phyloP scores from a whole-genome alignment of 2,113 vertebrate genomes.

The Motacilla tschutschensis region DNA sequence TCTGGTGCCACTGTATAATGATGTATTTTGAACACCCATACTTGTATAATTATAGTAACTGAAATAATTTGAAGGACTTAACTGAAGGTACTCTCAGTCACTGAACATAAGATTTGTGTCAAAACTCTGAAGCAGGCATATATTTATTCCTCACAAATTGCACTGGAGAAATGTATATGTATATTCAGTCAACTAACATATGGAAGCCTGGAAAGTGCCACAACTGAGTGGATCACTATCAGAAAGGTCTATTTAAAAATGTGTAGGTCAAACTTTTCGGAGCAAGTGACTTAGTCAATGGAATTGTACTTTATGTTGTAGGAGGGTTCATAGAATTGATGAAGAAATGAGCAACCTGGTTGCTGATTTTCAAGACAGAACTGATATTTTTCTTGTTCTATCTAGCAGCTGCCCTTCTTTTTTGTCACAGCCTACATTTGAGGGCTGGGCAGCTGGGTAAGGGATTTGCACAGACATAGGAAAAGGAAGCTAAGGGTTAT shows the following conservation, averaged over 20 bases:
- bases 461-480: background rate
- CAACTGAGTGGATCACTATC: background rate
- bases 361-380: background rate
- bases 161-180: background rate
- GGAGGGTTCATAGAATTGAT: background rate
- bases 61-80: background rate
- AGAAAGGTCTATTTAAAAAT: background rate
- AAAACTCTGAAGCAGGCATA: background rate
- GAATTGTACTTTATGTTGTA: background rate
- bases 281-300: background rate
- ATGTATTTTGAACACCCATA: background rate
- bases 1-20: background rate
- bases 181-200: background rate
- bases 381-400: background rate
- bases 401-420: background rate
- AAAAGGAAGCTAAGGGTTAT: background rate
- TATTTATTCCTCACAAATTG: background rate
- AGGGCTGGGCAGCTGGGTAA: background rate
- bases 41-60: background rate
- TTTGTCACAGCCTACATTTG: background rate
- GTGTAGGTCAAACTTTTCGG: background rate
- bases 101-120: background rate
- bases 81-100: background rate
- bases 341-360: background rate
- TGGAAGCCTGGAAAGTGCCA: background rate